Evolutionary conservation across 1,140 invertebrate species (phyloP), one percentile per base, ranked within the genome.

Genomic region (Archegozetes longisetosus): DNA sequence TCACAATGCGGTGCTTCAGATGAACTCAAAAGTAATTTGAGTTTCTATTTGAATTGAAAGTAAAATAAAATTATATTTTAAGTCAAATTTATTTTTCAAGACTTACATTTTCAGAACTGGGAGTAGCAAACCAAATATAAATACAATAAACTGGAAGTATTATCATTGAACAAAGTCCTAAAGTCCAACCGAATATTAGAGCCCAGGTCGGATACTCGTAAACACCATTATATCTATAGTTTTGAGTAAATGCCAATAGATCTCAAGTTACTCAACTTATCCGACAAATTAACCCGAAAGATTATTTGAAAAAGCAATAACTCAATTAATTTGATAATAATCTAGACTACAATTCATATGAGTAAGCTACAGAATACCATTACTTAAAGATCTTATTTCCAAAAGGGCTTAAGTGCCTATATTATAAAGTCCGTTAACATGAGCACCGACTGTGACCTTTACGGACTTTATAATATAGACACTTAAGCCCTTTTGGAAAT

Each of bases 201-300:
- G 79, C 78, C 82, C 82, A 84, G 12, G 65, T 50, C 0, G 83
- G 83, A 66, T 80, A 83, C 0, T 54, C 53, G 27, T 77, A 72
- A 2, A 70, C 72, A 55, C 79, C 77, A 58, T 80, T 67, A 40
- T 67, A 67, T 57, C 57, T 63, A 29, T 25, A 52, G 20, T n/a
- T 23, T 9, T n/a, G 3, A 20, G 20, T n/a, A 14, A 50, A 46
- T 9, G 17, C 6, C 6, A 46, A 46, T 46, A 9, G 17, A 46
- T 46, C 32, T 9, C 17, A 9, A 9, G 17, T 9, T 9, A 46
- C 6, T 46, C 6, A 46, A 6, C 17, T 46, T 9, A n/a, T 46
- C n/a, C n/a, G n/a, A n/a, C n/a, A n/a, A n/a, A n/a, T n/a, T n/a
- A n/a, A n/a, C 9, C n/a, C n/a, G 9, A 12, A 12, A 12, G 40